These are phyloP conservation scores for Radopholus similis DNA, from an alignment of 1,140 invertebrate species.

Conservation along the genomic window DNA sequence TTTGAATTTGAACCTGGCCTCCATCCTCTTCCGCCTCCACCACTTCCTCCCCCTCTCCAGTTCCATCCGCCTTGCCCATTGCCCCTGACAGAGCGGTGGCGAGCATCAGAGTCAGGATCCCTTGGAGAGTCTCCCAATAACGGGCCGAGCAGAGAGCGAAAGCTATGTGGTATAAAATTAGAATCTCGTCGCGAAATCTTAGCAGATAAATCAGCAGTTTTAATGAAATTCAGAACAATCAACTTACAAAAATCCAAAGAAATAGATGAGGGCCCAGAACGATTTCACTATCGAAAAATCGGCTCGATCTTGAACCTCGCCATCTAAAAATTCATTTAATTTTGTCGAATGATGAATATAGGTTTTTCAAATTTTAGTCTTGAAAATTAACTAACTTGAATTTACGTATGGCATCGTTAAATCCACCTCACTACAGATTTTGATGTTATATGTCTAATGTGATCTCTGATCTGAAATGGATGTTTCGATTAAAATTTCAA, in stretches of 20 bases:
- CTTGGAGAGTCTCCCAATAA: conserved; percentile 11
- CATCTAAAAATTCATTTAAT: too few relatives aligned
- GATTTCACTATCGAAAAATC: conserved; percentile 16
- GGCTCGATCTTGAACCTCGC: conserved; percentile 12
- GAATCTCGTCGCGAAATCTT: neutral
- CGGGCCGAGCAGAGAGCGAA: conserved; percentile 25
- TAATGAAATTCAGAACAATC: conserved; percentile 5
- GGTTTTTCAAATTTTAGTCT: too few relatives aligned
- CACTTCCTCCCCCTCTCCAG: neutral
- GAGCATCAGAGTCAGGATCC: conserved; percentile 22
- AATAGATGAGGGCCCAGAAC: conserved; percentile 28
- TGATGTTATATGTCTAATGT: too few relatives aligned
- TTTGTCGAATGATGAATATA: too few relatives aligned
- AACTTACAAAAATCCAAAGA: conserved; percentile 28
- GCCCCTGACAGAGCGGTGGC: conserved; percentile 21
- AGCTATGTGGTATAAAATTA: conserved; percentile 8
- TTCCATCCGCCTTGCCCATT: conserved; percentile 13
- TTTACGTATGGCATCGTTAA: too few relatives aligned
- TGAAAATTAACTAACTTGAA: too few relatives aligned
- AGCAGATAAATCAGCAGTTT: neutral
- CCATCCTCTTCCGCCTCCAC: conserved; percentile 14
- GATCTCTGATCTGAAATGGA: too few relatives aligned
- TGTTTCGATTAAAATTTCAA: too few relatives aligned
- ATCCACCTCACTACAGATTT: too few relatives aligned
- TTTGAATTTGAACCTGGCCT: conserved; percentile 13